A percentile compares a stretch with the other conserved stretches of the same genome.
Conservation (phyloP, 2,113 vertebrate genomes). For the Carlito syrichta region DNA sequence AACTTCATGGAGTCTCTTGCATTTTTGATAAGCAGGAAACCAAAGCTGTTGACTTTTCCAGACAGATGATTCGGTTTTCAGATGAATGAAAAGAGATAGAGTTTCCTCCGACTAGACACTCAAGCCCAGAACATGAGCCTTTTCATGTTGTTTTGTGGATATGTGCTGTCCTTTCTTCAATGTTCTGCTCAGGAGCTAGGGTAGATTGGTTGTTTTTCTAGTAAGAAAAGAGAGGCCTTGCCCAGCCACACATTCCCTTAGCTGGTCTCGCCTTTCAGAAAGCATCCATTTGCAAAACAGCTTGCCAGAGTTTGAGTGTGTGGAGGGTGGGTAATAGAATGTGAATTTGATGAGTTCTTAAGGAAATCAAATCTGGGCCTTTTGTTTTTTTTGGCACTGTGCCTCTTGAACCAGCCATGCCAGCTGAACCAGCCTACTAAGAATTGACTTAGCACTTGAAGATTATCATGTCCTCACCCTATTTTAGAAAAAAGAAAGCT, state of each 20-base stretch:
- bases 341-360: not conserved
- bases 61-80: not conserved
- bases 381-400: conserved; percentile 19
- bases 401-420: conserved; percentile 25
- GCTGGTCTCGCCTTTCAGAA: not conserved
- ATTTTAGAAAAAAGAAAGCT: conserved; percentile 15
- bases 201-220: not conserved
- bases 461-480: not conserved
- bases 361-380: conserved; percentile 23
- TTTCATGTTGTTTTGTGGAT: not conserved
- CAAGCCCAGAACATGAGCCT: not conserved
- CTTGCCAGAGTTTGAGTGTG: not conserved
- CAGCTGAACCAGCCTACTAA: conserved; percentile 24
- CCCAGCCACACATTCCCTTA: not conserved
- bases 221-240: not conserved
- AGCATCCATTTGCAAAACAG: not conserved
- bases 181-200: not conserved
- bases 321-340: conserved; percentile 13
- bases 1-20: not conserved
- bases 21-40: not conserved
- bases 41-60: conserved; percentile 16
- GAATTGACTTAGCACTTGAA: not conserved
- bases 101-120: not conserved
- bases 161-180: not conserved
- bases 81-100: not conserved